A percentile compares a stretch with the other conserved stretches of the same genome.
phyloP scores from a whole-genome alignment of 1,140 invertebrate species.

The Protaetia brevitarsis region DNA sequence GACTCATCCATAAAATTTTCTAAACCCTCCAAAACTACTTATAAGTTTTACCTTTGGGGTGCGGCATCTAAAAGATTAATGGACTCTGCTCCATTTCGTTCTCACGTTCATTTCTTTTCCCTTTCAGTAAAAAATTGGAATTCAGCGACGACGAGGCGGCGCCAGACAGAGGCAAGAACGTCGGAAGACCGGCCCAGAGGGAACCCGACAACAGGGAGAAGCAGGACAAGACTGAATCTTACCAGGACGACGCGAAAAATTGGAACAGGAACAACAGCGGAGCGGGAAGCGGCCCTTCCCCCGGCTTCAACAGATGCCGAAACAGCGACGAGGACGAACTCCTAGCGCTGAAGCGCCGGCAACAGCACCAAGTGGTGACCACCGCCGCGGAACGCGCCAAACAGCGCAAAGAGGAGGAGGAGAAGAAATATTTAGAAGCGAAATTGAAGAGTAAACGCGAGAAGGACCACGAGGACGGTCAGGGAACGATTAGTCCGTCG shows the following conservation, averaged over 20 bases:
- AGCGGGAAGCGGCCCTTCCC: constrained; percentile 22
- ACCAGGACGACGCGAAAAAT: constrained; percentile 37
- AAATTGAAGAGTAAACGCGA: constrained; percentile 51
- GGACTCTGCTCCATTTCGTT: too few species aligned
- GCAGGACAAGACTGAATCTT: constrained; percentile 47
- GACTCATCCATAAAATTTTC: too few species aligned
- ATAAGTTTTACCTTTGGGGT: too few species aligned
- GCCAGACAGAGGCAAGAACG: constrained; percentile 30
- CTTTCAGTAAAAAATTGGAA: constrained; percentile 80
- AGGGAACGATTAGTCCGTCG: constrained; percentile 44
- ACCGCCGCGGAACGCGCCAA: constrained; percentile 71
- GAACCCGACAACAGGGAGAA: constrained; percentile 35
- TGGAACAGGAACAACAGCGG: constrained; percentile 38
- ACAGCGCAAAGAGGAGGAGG: constrained; percentile 76
- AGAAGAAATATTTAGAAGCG: constrained; percentile 65
- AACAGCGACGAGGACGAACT: constrained; percentile 68
- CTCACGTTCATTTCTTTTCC: too few species aligned
- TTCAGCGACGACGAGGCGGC: constrained; percentile 88
- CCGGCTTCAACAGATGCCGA: constrained; percentile 34
- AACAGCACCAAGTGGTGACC: constrained; percentile 66
- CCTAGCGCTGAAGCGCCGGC: constrained; percentile 66
- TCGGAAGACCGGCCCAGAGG: constrained; percentile 21
- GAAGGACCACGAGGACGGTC: constrained; percentile 47
- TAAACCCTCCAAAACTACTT: too few species aligned
- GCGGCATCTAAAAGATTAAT: too few species aligned